Conservation (phyloP, 2,888 invertebrate species). For the Parnassius mnemosyne region DNA sequence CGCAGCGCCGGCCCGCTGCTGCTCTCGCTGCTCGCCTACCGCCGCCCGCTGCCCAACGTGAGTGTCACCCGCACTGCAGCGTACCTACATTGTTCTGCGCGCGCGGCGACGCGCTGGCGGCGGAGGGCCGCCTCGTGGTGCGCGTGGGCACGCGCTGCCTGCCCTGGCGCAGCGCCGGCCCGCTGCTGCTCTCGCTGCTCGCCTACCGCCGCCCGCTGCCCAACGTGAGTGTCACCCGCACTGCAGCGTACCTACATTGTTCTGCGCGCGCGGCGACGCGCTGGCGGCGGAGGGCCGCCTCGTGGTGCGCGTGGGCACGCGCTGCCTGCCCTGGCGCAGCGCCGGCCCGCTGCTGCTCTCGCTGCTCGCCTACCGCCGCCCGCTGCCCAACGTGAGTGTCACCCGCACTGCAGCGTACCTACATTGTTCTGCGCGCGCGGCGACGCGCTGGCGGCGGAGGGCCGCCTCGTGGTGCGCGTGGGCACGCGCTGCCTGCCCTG, state of each 20-base stretch:
- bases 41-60: conserved; percentile 80
- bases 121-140: conserved; percentile 42
- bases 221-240: conserved; percentile 73
- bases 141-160: conserved; percentile 89
- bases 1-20: too few species aligned
- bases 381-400: conserved; percentile 91
- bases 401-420: conserved; percentile 70
- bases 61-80: too few species aligned
- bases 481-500: too few species aligned
- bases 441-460: too few species aligned
- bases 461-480: too few species aligned
- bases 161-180: conserved; percentile 63
- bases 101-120: too few species aligned
- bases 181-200: conserved; percentile 89
- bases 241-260: too few species aligned
- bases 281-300: too few species aligned
- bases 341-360: conserved; percentile 82
- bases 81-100: too few species aligned
- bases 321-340: conserved; percentile 65
- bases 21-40: conserved; percentile 88
- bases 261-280: too few species aligned
- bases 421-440: too few species aligned
- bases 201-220: conserved; percentile 93
- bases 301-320: conserved; percentile 73
- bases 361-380: conserved; percentile 86